Evolutionary conservation across 2,797 vertebrate genomes (phyloP).

Genomic region (Phoeniculus purpureus): DNA sequence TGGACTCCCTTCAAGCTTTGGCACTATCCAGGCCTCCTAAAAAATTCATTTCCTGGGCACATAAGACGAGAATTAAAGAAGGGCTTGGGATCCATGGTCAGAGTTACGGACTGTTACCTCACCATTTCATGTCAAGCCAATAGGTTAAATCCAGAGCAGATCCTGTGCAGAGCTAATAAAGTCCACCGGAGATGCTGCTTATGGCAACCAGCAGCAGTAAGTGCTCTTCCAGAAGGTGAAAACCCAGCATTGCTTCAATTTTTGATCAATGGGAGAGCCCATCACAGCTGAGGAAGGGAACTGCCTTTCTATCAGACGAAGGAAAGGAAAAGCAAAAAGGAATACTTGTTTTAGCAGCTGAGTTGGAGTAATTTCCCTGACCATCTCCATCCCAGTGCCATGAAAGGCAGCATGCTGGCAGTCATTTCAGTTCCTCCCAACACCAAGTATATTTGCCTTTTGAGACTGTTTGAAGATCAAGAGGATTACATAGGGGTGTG

Average conservation of each 20-base stretch:
- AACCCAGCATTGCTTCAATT: background rate
- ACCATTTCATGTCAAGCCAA: background rate
- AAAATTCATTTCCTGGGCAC: background rate
- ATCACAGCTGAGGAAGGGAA: background rate
- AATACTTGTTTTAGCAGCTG: background rate
- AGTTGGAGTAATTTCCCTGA: background rate
- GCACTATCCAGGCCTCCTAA: background rate
- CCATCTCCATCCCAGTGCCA: fast-evolving
- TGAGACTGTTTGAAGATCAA: background rate
- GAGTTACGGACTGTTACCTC: background rate
- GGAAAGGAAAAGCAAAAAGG: background rate
- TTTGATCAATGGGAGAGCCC: fast-evolving
- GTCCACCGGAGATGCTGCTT: background rate
- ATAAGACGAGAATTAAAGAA: background rate
- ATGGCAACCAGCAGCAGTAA: background rate
- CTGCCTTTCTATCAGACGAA: background rate
- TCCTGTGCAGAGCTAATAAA: background rate
- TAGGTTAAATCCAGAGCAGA: background rate
- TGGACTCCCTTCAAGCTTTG: background rate
- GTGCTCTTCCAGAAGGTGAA: background rate
- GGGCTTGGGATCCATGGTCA: background rate
- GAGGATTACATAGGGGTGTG: background rate
- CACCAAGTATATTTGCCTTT: background rate
- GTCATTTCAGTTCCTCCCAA: background rate
- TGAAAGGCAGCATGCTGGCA: background rate